A percentile compares a stretch with the other conserved stretches of the same genome.
Evolutionary conservation across 1,140 invertebrate genomes (phyloP).

Genomic region (Agraylea sexmaculata): DNA sequence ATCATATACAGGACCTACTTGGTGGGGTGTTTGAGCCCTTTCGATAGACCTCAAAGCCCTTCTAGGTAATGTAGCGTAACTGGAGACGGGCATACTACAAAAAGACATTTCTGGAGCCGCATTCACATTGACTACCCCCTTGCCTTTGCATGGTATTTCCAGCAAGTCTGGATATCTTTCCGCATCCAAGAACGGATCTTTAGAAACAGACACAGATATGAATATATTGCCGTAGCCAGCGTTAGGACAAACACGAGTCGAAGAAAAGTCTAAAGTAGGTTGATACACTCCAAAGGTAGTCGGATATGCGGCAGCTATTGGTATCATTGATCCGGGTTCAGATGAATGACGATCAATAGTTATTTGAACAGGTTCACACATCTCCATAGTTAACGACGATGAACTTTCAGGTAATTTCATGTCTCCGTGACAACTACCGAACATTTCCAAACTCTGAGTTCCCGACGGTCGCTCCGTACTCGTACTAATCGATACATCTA

Average conservation of each 20-base stretch:
- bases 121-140: constrained; percentile 34
- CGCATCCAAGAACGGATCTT: constrained; percentile 46
- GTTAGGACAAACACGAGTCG: constrained; percentile 19
- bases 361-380: constrained; percentile 57
- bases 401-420: constrained; percentile 30
- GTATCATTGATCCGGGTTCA: constrained; percentile 28
- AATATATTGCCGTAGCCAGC: constrained; percentile 54
- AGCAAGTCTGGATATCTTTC: constrained; percentile 66
- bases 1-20: constrained; percentile 57
- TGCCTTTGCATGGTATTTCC: constrained; percentile 51
- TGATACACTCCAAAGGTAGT: constrained; percentile 18
- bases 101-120: constrained; percentile 22
- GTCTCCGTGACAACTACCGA: constrained; percentile 41
- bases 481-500: constrained; percentile 63
- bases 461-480: constrained; percentile 51
- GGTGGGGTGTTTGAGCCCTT: constrained; percentile 34
- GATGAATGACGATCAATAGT: constrained; percentile 59
- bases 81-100: constrained; percentile 28
- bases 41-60: constrained; percentile 35
- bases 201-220: constrained; percentile 59
- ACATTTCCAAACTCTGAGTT: constrained; percentile 45
- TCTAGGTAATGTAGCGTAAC: constrained; percentile 51
- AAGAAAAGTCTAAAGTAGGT: constrained; percentile 30
- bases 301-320: constrained; percentile 20
- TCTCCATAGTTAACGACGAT: constrained; percentile 28